Evolutionary conservation across 2,113 vertebrate species (phyloP), one percentile per base, ranked within the genome.

Genomic region (Ranitomeya imitator): DNA sequence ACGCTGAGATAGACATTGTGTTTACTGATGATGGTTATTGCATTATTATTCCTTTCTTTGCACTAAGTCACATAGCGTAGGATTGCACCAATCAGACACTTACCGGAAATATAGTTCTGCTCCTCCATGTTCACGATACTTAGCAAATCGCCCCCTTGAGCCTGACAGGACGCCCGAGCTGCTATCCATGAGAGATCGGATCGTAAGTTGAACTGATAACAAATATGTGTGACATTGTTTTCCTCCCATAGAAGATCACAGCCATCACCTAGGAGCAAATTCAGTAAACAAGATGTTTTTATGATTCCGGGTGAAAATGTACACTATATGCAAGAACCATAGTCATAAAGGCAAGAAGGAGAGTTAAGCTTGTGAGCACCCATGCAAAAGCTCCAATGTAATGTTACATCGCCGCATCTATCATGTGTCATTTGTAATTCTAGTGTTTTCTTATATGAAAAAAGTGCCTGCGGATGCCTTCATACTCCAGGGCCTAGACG

Each of bases 121-220:
- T 99, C 97, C 8, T 92, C 90, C 0, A 93, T 91, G 91, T 92
- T 88, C 1, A 90, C 93, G 91, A 99, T 92, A 88, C 97, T 98
- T 74, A 99, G 94, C 84, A 99, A 94, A 90, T 95, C 94, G 11
- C 96, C 96, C 83, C 96, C 97, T 90, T 99, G 98, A 80, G 95
- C 94, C 91, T 94, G 95, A 86, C 97, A 99, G 86, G 96, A 94
- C 0, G 92, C 91, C 90, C 93, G 93, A 0, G 98, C 97, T 91
- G 97, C 95, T 0, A 59, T 96, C 98, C 97, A 99, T 55, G 96
- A 95, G 7, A 98, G 94, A 74, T 95, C 91, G 13, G 97, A 97
- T 10, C 92, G 92, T 15, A 97, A 88, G 92, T 98, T 99, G 92
- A 99, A 96, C 92, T 99, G 97, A 92, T 99, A 99, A 89, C 97